Evolutionary conservation across 2,888 invertebrate species (phyloP).

Genomic region (Orthosia gothica): DNA sequence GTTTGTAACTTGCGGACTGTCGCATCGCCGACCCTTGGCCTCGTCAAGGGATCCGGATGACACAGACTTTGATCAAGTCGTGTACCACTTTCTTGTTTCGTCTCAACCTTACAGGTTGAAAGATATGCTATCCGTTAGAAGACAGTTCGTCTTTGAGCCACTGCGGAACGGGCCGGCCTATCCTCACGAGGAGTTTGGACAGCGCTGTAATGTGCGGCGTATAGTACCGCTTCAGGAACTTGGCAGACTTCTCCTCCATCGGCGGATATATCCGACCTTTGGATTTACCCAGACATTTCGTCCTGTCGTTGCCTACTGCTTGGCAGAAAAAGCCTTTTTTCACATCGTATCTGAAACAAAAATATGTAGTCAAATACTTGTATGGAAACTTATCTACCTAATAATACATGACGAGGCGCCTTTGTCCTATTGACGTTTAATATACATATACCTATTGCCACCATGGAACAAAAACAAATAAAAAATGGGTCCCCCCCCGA

Average conservation of each 20-base stretch:
- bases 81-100: slow-evolving; percentile 70
- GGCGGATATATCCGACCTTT: slow-evolving; percentile 99
- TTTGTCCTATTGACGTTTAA: slow-evolving; percentile 24
- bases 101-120: slow-evolving; percentile 79
- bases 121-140: slow-evolving; percentile 90
- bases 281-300: slow-evolving; percentile 98
- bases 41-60: slow-evolving; percentile 77
- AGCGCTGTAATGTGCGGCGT: slow-evolving; percentile 98
- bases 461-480: too few species aligned
- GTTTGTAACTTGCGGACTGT: slow-evolving; percentile 74
- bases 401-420: slow-evolving; percentile 27
- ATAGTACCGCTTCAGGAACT: slow-evolving; percentile 97
- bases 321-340: slow-evolving; percentile 99
- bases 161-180: slow-evolving; percentile 96
- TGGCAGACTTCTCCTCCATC: slow-evolving; percentile 97
- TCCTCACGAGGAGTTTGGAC: slow-evolving; percentile 96
- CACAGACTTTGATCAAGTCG: slow-evolving; percentile 82
- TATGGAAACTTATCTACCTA: background rate
- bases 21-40: slow-evolving; percentile 62
- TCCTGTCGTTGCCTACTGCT: slow-evolving; percentile 95
- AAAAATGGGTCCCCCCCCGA: too few species aligned
- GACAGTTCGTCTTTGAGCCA: slow-evolving; percentile 98
- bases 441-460: slow-evolving; percentile 43
- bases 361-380: slow-evolving; percentile 22
- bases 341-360: slow-evolving; percentile 95